phyloP scores from a whole-genome alignment of 2,797 vertebrate species.

The Molothrus ater region DNA sequence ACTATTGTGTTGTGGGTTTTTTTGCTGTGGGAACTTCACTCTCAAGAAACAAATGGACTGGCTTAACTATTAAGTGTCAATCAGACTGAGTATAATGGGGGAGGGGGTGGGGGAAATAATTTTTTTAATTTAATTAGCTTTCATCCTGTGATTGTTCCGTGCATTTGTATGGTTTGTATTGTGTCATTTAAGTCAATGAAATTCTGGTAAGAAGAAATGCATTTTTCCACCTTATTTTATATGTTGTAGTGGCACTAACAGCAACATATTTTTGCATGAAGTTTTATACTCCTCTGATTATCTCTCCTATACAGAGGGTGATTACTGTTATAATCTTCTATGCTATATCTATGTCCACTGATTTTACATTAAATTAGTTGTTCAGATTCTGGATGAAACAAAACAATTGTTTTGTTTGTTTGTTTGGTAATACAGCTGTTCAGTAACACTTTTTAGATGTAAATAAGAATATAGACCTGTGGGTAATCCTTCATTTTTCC shows the following conservation, averaged over 20 bases:
- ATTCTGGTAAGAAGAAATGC: slow-evolving; percentile 8
- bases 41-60: slow-evolving; percentile 72
- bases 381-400: background rate
- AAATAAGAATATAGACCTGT: background rate
- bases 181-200: slow-evolving; percentile 57
- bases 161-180: slow-evolving; percentile 55
- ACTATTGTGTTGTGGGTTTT: slow-evolving; percentile 43
- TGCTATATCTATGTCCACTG: background rate
- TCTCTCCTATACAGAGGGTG: background rate
- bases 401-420: background rate
- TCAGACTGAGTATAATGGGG: slow-evolving; percentile 61
- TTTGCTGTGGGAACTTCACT: slow-evolving; percentile 67
- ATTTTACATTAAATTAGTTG: background rate
- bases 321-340: slow-evolving; percentile 15
- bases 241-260: background rate
- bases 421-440: background rate
- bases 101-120: background rate
- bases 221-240: slow-evolving; percentile 28
- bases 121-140: slow-evolving; percentile 74
- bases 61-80: slow-evolving; percentile 80
- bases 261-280: background rate
- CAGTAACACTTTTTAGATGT: background rate
- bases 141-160: slow-evolving; percentile 19
- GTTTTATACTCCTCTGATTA: slow-evolving; percentile 26
- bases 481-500: background rate